A percentile compares a stretch with the other conserved stretches of the same genome.
phyloP scores from a whole-genome alignment of 2,888 invertebrate genomes.

The Scaptomyza caliginosa region DNA sequence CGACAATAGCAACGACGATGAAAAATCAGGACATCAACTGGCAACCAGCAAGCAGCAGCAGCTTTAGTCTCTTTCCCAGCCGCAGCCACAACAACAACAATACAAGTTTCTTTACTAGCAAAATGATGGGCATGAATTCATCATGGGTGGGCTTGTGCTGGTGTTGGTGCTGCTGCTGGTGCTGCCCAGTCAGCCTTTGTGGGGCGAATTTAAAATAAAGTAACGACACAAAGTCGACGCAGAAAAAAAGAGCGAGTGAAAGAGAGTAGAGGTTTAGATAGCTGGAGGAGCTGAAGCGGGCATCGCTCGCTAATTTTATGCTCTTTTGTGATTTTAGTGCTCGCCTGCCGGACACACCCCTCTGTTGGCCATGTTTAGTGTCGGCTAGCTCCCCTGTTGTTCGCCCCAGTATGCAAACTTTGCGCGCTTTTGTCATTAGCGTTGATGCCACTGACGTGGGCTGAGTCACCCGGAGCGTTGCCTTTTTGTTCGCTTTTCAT shows the following conservation, averaged over 20 bases:
- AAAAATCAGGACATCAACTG: conserved; percentile 68
- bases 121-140: conserved; percentile 78
- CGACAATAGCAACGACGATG: conserved; percentile 35
- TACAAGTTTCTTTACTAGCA: conserved; percentile 74
- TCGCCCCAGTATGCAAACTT: conserved; percentile 66
- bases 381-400: conserved; percentile 21
- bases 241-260: conserved; percentile 1
- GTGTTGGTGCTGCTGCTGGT: not conserved
- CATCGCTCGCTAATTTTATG: conserved; percentile 76
- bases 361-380: conserved; percentile 75
- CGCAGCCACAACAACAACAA: conserved; percentile 55
- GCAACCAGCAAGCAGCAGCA: conserved; percentile 23
- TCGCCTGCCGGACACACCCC: conserved; percentile 70
- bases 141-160: conserved; percentile 53
- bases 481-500: conserved; percentile 72
- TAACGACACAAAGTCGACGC: conserved; percentile 58
- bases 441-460: conserved; percentile 67
- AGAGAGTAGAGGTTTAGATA: conserved; percentile 1
- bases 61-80: conserved; percentile 18
- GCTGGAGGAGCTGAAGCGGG: conserved; percentile 46
- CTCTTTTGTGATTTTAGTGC: conserved; percentile 78
- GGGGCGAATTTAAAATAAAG: conserved; percentile 66
- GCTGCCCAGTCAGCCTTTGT: conserved; percentile 36
- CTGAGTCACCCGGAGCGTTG: conserved; percentile 42
- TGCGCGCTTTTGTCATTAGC: conserved; percentile 79